phyloP scores from a whole-genome alignment of 2,888 invertebrate species.

The Dexiosoma caninum region DNA sequence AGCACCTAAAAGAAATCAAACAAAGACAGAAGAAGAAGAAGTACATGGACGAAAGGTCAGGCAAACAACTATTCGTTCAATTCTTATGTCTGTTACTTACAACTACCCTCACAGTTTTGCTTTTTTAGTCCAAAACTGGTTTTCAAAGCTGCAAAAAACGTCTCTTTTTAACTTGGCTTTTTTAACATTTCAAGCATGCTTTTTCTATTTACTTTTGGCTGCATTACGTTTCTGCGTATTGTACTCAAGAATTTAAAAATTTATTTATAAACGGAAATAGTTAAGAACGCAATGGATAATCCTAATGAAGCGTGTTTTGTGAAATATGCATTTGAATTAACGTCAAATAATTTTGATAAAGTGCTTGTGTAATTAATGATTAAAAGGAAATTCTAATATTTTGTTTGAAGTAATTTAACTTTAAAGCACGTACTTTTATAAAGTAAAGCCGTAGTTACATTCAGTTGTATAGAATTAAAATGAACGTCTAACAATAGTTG shows the following conservation, averaged over 20 bases:
- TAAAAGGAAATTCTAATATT: background rate
- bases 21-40: background rate
- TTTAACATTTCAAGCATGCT: background rate
- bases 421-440: background rate
- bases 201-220: background rate
- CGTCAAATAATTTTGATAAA: background rate
- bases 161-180: slow-evolving; percentile 16
- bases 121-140: slow-evolving; percentile 37
- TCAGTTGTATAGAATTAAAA: background rate
- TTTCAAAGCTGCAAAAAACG: slow-evolving; percentile 7
- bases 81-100: background rate
- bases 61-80: slow-evolving; percentile 29
- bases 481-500: background rate
- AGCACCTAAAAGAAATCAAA: slow-evolving; percentile 22
- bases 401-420: background rate
- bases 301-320: slow-evolving; percentile 7
- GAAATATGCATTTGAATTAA: background rate
- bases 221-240: slow-evolving; percentile 4
- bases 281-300: background rate
- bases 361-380: background rate
- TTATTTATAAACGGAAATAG: slow-evolving; percentile 33
- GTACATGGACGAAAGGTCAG: slow-evolving; percentile 61
- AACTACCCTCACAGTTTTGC: slow-evolving; percentile 1
- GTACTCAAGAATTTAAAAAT: slow-evolving; percentile 50
- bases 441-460: background rate